Evolutionary conservation across 2,113 vertebrate genomes (phyloP), one percentile per base, ranked within the genome.

Genomic region (Lipotes vexillifer): DNA sequence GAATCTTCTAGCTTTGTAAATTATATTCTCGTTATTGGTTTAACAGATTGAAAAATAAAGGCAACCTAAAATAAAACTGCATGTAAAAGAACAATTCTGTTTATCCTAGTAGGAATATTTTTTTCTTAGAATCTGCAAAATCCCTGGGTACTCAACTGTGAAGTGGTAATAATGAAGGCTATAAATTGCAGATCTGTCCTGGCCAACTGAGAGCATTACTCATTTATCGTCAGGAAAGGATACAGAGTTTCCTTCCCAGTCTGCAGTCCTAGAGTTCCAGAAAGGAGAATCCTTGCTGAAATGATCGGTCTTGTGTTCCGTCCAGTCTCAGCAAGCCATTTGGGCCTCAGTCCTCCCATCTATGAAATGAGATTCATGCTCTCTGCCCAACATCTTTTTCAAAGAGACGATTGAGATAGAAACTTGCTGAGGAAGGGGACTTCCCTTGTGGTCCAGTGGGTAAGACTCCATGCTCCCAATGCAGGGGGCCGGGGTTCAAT

Each of bases 21-120:
- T 71, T 55, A 31, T 9, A 31, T 41, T 78, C 36, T 7, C 23
- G 0, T 83, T 74, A 29, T 36, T 65, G 36, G 52, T 29, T 81
- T 86, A 81, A 49, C 20, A 57, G 80, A 93, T 59, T 71, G 23
- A 65, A 87, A 90, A 93, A 27, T 33, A 57, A 90, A 68, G n/a
- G 23, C 27, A 49, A 41, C 57, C 68, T 65, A 65, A 68, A 52
- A 57, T 69, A 4, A 69, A 41, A 21, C 85, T 84, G 8, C 31
- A 27, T n/a, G 3, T 49, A 49, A 80, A 88, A 78, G 49, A 92
- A 69, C 38, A 33, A 18, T 75, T 61, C 75, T 80, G 0, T 55
- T 80, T 72, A 44, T 52, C 46, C 80, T 69, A 15, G 11, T 55
- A 41, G 81, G 69, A 57, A 23, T 82, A 21, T 33, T 55, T 52